These are phyloP conservation scores for Narcine bancroftii DNA, from an alignment of 2,113 vertebrate genomes.

Conservation along the genomic window DNA sequence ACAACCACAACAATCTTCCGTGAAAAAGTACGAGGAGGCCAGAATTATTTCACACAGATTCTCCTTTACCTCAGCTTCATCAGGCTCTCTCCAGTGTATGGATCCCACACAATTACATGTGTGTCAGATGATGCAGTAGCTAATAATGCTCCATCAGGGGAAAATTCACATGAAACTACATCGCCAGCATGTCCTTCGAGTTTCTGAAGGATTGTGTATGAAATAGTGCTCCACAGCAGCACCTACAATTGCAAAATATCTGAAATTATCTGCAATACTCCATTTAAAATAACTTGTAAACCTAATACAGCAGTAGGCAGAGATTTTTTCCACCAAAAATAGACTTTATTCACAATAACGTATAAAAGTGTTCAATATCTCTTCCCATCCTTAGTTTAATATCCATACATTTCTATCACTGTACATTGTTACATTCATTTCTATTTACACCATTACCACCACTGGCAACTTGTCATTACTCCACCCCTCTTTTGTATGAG, in stretches of 20 bases:
- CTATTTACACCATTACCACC: too few species aligned
- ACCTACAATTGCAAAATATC: slow-evolving; percentile 59
- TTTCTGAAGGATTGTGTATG: slow-evolving; percentile 80
- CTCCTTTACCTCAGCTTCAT: slow-evolving; percentile 64
- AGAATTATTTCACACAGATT: background rate
- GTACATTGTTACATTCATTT: too few species aligned
- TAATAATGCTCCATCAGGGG: slow-evolving; percentile 79
- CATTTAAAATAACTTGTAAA: background rate
- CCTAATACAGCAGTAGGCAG: background rate
- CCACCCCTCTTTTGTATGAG: too few species aligned
- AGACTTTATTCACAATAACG: too few species aligned
- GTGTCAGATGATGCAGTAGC: slow-evolving; percentile 78
- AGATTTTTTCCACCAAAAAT: too few species aligned
- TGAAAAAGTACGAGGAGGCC: background rate
- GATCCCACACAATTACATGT: slow-evolving; percentile 91
- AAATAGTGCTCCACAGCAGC: slow-evolving; percentile 85
- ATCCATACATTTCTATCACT: too few species aligned
- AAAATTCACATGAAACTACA: slow-evolving; percentile 86
- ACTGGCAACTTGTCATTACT: too few species aligned
- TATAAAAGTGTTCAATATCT: too few species aligned
- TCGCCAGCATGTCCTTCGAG: slow-evolving; percentile 75
- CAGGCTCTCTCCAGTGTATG: slow-evolving; percentile 83
- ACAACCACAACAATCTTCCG: too few species aligned
- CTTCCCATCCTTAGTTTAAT: too few species aligned
- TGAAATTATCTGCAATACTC: background rate